Percentiles rank a stretch among this genome's conserved stretches.
Evolutionary conservation across 2,797 vertebrate genomes (phyloP).

Genomic region (Hozukius guyotensis): DNA sequence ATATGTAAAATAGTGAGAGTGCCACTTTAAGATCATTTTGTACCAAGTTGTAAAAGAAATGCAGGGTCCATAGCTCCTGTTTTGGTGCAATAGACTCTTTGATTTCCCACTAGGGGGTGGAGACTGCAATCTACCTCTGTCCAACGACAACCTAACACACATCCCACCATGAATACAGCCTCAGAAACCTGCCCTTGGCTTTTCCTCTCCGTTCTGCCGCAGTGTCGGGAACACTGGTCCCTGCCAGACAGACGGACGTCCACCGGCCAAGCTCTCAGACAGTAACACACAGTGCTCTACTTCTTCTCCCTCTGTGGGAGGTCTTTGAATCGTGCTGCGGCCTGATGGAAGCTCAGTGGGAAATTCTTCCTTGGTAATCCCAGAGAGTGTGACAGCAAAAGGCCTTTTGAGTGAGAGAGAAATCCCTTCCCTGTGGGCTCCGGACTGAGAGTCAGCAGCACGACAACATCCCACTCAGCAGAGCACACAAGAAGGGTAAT

Average conservation of each 20-base stretch:
- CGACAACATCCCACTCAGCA: constrained; percentile 27
- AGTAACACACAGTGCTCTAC: constrained; percentile 31
- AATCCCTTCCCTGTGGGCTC: constrained; percentile 35
- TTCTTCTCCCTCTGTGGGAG: constrained; percentile 65
- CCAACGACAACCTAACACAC: not conserved
- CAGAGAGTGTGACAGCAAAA: constrained; percentile 42
- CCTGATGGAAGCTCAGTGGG: constrained; percentile 56
- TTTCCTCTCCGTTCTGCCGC: not conserved
- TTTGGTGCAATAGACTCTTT: not conserved
- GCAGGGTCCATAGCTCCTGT: not conserved
- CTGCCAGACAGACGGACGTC: constrained; percentile 39
- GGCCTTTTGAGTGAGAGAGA: constrained; percentile 36
- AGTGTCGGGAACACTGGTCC: not conserved
- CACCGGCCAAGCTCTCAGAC: constrained; percentile 20
- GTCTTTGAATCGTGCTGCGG: constrained; percentile 53
- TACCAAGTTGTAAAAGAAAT: not conserved
- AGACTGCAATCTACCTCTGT: not conserved
- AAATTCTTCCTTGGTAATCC: constrained; percentile 43
- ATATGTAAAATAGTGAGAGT: not conserved
- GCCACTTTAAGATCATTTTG: not conserved
- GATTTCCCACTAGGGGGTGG: not conserved
- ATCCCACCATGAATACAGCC: constrained; percentile 15
- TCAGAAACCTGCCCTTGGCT: constrained; percentile 13
- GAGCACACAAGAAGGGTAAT: constrained; percentile 14
- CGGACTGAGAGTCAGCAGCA: constrained; percentile 40